These are phyloP conservation scores for Pogonomyrmex californicus DNA, from an alignment of 1,140 invertebrate species.

Conservation along the genomic window DNA sequence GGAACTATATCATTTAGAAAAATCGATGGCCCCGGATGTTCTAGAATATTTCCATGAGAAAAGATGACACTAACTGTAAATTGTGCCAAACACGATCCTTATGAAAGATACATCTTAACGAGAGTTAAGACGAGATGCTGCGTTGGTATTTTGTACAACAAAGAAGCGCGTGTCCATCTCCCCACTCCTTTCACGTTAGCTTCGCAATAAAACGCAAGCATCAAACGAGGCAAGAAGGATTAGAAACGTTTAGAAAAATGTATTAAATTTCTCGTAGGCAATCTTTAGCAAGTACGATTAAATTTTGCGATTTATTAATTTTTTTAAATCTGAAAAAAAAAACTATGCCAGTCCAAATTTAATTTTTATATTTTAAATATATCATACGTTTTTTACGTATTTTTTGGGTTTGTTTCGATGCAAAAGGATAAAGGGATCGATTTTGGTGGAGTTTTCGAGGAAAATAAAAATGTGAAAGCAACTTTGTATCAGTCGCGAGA, in stretches of 20 bases:
- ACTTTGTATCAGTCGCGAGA: constrained; percentile 18
- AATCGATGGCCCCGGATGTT: constrained; percentile 14
- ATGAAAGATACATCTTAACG: constrained; percentile 18
- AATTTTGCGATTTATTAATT: not conserved
- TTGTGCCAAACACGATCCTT: constrained; percentile 15
- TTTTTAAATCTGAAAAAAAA: not conserved
- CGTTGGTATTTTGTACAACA: constrained; percentile 12
- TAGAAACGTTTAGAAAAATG: not conserved
- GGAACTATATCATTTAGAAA: constrained; percentile 33
- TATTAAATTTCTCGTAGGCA: not conserved
- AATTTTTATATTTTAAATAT: not conserved
- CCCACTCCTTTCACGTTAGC: not conserved
- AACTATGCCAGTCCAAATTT: not conserved
- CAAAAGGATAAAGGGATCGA: not conserved
- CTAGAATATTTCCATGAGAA: constrained; percentile 69
- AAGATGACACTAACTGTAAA: constrained; percentile 62
- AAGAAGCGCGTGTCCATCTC: constrained; percentile 29
- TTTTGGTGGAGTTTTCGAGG: not conserved
- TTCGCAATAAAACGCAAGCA: not conserved
- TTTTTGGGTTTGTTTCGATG: not conserved
- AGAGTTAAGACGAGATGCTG: constrained; percentile 55
- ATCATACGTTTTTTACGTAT: not conserved
- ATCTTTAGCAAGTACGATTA: not conserved
- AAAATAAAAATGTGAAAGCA: not conserved
- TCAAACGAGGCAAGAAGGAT: not conserved